Evolutionary conservation across 1,140 invertebrate species (phyloP), one percentile per base, ranked within the genome.

Genomic region (Odontomachus brunneus): DNA sequence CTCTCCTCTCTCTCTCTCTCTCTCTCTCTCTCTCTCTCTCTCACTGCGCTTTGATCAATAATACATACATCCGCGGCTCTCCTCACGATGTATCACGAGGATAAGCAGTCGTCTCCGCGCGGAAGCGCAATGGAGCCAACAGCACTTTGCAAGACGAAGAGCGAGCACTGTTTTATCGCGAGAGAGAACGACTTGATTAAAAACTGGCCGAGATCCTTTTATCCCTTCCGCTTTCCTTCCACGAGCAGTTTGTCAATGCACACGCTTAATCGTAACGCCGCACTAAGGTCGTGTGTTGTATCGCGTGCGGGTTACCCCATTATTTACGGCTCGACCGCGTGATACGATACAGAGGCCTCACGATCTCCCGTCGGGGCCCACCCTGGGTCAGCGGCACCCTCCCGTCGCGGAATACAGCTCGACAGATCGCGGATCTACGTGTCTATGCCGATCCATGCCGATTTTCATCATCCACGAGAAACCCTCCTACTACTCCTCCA

Each of bases 281-380:
- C 38, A 60, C 62, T 38, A 84, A 81, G 82, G 55, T 71, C 82
- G 75, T 82, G 65, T 38, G 73, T 66, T 60, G 81, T 59, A 83
- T 83, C 82, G 65, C 60, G 72, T 83, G 81, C 73, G 75, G 55
- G 82, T 62, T n/a, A n/a, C 29, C 55, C 75, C 62, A 81, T 84
- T 84, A 84, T 84, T 82, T 84, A 84, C 53, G 51, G 19, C 53
- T 59, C 33, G 62, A 55, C 38, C 22, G n/a, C n/a, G 60, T 26
- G 60, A 26, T 63, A 65, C 72, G 29, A 55, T 62, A 75, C 14
- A 59, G 49, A 17, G 60, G n/a, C 49, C 81, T 83, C 60, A 48
- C 60, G 81, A 66, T 66, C 72, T 49, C 72, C 73, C 51, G 48
- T 66, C 60, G 81, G 17, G 72, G 38, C 62, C 71, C 71, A 74